Conservation (phyloP, 2,113 vertebrate species). For the Planiliza haematocheilus region DNA sequence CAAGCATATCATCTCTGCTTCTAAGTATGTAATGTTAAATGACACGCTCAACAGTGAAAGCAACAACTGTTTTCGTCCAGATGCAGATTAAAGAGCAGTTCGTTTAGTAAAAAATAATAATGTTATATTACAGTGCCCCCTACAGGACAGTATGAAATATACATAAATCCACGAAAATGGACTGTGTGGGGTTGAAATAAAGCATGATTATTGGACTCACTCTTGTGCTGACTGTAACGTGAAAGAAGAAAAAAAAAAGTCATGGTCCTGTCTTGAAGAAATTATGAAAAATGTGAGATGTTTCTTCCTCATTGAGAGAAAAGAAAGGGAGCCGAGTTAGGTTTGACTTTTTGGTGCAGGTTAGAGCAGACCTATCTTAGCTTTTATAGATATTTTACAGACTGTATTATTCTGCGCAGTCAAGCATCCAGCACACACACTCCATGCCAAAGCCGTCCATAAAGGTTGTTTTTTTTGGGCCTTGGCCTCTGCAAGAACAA, state of each 20-base stretch:
- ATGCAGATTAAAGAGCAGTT: conserved; percentile 18
- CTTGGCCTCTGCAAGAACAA: conserved; percentile 20
- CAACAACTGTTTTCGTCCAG: background rate
- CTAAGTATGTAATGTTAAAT: background rate
- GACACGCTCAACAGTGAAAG: background rate
- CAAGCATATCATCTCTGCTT: background rate
- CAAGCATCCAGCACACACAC: conserved; percentile 13
- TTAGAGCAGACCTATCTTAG: conserved; percentile 26
- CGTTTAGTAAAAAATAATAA: background rate
- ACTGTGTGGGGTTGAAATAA: background rate
- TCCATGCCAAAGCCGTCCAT: conserved; percentile 19
- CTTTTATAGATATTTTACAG: conserved; percentile 32
- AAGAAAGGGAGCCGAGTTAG: background rate
- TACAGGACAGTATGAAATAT: conserved; percentile 33
- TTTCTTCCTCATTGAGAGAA: background rate
- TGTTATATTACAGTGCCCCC: conserved; percentile 65
- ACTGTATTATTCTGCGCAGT: conserved; percentile 23
- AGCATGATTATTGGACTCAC: conserved; percentile 7
- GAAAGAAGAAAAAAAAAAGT: background rate
- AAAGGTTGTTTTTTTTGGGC: conserved; percentile 36
- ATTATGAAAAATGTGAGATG: background rate
- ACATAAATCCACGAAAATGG: background rate
- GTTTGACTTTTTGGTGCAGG: conserved; percentile 5
- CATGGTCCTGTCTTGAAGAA: background rate
- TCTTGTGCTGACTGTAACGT: background rate